A percentile compares a stretch with the other conserved stretches of the same genome.
Conservation (phyloP, 2,797 vertebrate genomes). For the Alauda arvensis region DNA sequence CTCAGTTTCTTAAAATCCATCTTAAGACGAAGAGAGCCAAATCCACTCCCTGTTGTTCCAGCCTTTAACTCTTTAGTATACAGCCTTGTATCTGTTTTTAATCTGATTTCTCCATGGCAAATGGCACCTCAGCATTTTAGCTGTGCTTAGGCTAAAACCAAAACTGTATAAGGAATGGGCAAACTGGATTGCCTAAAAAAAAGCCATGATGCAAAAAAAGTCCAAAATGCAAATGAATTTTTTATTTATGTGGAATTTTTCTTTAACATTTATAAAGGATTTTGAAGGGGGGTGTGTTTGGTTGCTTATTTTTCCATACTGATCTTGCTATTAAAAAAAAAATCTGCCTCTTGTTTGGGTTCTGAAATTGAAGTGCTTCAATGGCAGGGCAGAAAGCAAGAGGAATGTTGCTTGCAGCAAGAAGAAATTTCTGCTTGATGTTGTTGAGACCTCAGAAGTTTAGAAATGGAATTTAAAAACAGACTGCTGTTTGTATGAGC, state of each 20-base stretch:
- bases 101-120: background rate
- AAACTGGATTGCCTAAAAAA: background rate
- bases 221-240: background rate
- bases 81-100: background rate
- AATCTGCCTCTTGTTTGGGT: background rate
- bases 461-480: background rate
- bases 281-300: background rate
- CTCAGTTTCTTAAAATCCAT: background rate
- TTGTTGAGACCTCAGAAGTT: background rate
- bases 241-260: background rate
- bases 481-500: background rate
- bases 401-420: background rate
- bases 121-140: too few relatives aligned
- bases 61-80: background rate
- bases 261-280: background rate
- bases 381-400: background rate
- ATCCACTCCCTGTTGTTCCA: background rate
- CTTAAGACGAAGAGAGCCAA: background rate
- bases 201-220: fast-evolving
- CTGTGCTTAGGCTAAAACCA: background rate
- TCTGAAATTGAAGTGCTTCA: background rate
- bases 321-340: background rate
- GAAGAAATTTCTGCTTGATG: fast-evolving
- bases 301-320: background rate
- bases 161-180: background rate